A percentile compares a stretch with the other conserved stretches of the same genome.
Evolutionary conservation across 1,140 invertebrate genomes (phyloP).

Genomic region (Akabosia matsudoensis): DNA sequence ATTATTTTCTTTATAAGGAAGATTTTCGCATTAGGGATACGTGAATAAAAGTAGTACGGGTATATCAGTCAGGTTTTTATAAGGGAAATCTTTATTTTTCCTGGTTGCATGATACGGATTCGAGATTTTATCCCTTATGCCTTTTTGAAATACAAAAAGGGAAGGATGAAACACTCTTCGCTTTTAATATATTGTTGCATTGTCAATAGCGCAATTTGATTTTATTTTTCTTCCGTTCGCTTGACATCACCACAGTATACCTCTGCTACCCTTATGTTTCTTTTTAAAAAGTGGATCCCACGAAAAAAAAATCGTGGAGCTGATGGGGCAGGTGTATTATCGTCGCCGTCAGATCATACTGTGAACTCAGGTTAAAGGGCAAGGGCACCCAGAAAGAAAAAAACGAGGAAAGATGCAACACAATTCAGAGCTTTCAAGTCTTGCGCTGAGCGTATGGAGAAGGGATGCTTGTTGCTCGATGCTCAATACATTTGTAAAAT

Average conservation of each 20-base stretch:
- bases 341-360: not conserved
- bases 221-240: not conserved
- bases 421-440: too few relatives aligned
- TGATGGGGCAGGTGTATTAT: conserved; percentile 18
- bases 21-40: not conserved
- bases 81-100: too few relatives aligned
- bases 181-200: not conserved
- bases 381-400: conserved; percentile 18
- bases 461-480: too few relatives aligned
- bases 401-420: not conserved
- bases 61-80: too few relatives aligned
- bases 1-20: conserved; percentile 18
- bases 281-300: not conserved
- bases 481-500: too few relatives aligned
- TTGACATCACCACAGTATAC: not conserved
- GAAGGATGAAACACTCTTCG: not conserved
- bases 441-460: too few relatives aligned
- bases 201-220: not conserved
- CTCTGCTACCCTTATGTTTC: not conserved
- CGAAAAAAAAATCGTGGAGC: not conserved
- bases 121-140: too few relatives aligned
- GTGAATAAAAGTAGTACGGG: not conserved
- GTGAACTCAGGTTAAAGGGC: conserved; percentile 12
- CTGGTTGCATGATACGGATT: too few relatives aligned
- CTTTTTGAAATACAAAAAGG: too few relatives aligned